Conservation (phyloP, 2,113 vertebrate species). For the Ranitomeya variabilis region DNA sequence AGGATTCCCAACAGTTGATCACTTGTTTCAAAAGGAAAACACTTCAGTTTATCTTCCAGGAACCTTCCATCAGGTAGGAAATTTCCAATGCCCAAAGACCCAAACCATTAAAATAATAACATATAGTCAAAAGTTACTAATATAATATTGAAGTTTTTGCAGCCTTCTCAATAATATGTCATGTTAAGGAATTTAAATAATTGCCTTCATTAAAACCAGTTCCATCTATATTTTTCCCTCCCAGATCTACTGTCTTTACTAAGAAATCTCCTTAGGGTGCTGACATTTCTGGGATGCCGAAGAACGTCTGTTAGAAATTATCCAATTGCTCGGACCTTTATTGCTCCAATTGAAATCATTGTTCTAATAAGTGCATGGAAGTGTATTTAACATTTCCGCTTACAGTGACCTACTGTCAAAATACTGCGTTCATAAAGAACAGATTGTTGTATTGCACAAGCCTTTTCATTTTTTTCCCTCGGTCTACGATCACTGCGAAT, state of each 20-base stretch:
- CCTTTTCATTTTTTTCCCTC: not conserved
- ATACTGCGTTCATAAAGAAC: slow-evolving; percentile 15
- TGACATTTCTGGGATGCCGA: not conserved
- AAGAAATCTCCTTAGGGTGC: slow-evolving; percentile 5
- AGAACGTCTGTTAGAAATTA: slow-evolving; percentile 25
- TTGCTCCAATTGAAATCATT: slow-evolving; percentile 32
- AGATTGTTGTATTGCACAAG: slow-evolving; percentile 21
- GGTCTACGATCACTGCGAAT: not conserved
- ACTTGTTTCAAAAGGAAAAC: too few relatives aligned
- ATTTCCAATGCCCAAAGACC: too few relatives aligned
- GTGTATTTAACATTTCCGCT: slow-evolving; percentile 29
- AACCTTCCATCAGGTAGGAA: too few relatives aligned
- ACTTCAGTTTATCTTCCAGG: too few relatives aligned
- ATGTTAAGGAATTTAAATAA: not conserved
- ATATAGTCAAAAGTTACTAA: too few relatives aligned
- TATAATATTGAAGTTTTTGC: too few relatives aligned
- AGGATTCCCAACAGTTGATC: too few relatives aligned
- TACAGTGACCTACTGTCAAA: slow-evolving; percentile 27
- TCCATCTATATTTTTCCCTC: slow-evolving; percentile 1
- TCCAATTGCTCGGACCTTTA: slow-evolving; percentile 13
- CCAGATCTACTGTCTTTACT: not conserved
- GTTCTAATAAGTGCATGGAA: slow-evolving; percentile 18
- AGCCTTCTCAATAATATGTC: not conserved
- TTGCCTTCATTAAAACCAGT: not conserved
- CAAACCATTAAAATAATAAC: too few relatives aligned